Evolutionary conservation across 2,888 invertebrate species (phyloP).

Genomic region (Tenthredo distinguenda): DNA sequence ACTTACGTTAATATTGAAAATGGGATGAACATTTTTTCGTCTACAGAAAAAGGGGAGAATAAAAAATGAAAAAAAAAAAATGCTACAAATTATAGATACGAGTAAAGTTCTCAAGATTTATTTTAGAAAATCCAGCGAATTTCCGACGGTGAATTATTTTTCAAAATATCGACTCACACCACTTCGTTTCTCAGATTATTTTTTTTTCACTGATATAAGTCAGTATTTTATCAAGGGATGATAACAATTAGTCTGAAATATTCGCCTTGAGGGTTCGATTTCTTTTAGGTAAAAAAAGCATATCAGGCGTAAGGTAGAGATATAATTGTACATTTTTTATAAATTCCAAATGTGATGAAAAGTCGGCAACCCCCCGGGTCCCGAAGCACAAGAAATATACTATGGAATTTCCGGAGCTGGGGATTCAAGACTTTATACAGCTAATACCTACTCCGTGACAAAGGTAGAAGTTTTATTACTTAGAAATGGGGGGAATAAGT

Average conservation of each 20-base stretch:
- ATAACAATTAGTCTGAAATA: too few species aligned
- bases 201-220: too few species aligned
- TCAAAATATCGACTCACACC: too few species aligned
- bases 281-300: too few species aligned
- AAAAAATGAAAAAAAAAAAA: neutral
- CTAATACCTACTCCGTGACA: conserved; percentile 1
- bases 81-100: neutral
- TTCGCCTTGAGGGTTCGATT: too few species aligned
- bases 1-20: conserved; percentile 2
- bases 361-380: neutral
- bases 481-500: neutral
- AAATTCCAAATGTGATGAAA: conserved; percentile 14
- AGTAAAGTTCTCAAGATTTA: neutral
- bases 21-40: neutral
- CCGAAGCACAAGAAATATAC: neutral
- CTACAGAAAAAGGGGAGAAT: neutral
- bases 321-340: neutral
- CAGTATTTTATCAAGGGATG: too few species aligned
- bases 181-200: too few species aligned
- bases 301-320: neutral
- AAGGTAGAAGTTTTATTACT: conserved; percentile 24
- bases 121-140: too few species aligned
- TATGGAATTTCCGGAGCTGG: neutral
- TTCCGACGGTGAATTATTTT: too few species aligned
- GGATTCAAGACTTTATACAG: neutral